phyloP scores from a whole-genome alignment of 2,888 invertebrate species.

The Leucoma salicis region DNA sequence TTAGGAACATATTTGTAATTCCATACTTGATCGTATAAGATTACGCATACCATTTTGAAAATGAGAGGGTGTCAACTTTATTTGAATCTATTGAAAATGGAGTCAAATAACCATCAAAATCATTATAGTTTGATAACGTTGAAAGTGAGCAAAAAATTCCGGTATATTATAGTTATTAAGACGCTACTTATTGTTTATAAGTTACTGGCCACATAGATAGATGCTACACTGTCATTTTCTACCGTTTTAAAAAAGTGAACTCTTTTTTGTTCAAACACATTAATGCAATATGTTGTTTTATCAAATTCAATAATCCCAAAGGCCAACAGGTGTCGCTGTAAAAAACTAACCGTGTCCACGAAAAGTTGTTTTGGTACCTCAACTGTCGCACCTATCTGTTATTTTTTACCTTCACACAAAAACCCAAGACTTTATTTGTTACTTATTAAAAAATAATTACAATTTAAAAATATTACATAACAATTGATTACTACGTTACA shows the following conservation, averaged over 20 bases:
- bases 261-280: slow-evolving; percentile 33
- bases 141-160: too few species aligned
- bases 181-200: slow-evolving; percentile 13
- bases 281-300: slow-evolving; percentile 55
- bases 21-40: too few species aligned
- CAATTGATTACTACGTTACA: too few species aligned
- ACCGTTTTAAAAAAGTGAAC: slow-evolving; percentile 27
- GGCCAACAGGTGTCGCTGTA: slow-evolving; percentile 65
- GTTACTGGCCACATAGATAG: slow-evolving; percentile 14
- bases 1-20: too few species aligned
- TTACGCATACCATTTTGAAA: too few species aligned
- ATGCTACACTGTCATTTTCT: slow-evolving; percentile 22
- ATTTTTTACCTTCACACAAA: slow-evolving; percentile 43
- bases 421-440: slow-evolving; percentile 1
- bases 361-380: slow-evolving; percentile 64
- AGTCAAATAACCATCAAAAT: too few species aligned
- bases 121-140: too few species aligned
- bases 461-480: too few species aligned
- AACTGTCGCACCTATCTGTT: slow-evolving; percentile 72
- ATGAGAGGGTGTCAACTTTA: too few species aligned
- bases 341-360: slow-evolving; percentile 69
- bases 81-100: too few species aligned
- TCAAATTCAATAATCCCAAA: slow-evolving; percentile 59
- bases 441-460: too few species aligned
- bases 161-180: slow-evolving; percentile 20